phyloP scores from a whole-genome alignment of 1,140 invertebrate genomes.

The Streblospio benedicti region DNA sequence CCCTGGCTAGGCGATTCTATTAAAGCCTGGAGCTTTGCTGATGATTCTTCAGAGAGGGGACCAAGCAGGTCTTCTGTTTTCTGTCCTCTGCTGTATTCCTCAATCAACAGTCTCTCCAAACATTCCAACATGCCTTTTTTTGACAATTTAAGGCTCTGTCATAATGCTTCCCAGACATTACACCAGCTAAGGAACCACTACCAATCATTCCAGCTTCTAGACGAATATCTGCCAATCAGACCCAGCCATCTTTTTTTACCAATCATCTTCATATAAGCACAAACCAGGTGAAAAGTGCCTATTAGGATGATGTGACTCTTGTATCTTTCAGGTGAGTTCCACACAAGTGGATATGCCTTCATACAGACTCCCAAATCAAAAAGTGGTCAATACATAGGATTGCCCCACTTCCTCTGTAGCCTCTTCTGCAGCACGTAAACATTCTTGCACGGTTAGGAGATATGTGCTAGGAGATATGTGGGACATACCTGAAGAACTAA shows the following conservation, averaged over 20 bases:
- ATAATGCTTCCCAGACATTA: conserved; percentile 20
- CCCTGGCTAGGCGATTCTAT: background rate
- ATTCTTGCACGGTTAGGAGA: no score
- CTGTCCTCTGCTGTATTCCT: background rate
- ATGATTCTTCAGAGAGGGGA: background rate
- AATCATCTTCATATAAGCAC: conserved; percentile 24
- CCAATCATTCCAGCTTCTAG: conserved; percentile 19
- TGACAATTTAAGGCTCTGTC: conserved; percentile 17
- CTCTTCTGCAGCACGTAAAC: background rate
- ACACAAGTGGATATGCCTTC: conserved; percentile 19
- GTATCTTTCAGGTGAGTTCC: conserved; percentile 20
- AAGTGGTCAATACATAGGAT: background rate
- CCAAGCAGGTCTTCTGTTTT: conserved; percentile 6
- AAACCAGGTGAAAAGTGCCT: conserved; percentile 18
- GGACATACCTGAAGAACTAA: no score
- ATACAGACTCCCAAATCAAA: background rate
- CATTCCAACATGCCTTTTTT: conserved; percentile 13
- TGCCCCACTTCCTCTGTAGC: background rate
- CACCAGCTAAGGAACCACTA: no score
- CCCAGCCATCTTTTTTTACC: conserved; percentile 23
- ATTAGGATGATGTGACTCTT: conserved; percentile 23
- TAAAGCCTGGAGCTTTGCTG: background rate
- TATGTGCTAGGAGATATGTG: background rate
- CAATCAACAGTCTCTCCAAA: conserved; percentile 12
- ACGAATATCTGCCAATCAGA: conserved; percentile 15